These are phyloP conservation scores for Celastrina argiolus DNA, from an alignment of 2,888 invertebrate genomes.

Conservation along the genomic window DNA sequence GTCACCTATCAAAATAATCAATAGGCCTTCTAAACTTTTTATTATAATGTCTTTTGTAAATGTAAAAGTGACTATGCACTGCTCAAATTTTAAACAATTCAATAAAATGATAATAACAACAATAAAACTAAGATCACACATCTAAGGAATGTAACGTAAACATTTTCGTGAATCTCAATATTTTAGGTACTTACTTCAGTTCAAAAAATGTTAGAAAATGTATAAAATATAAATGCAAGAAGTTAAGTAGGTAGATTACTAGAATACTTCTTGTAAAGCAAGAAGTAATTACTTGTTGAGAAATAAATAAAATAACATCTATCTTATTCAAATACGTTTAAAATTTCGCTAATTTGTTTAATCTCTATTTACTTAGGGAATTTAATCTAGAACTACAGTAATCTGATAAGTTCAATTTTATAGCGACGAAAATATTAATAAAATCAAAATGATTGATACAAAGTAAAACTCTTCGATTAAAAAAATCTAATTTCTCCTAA, in stretches of 20 bases:
- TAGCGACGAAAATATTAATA: neutral
- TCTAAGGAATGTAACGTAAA: constrained; percentile 34
- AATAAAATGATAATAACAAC: neutral
- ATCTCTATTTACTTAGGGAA: neutral
- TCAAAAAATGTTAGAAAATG: neutral
- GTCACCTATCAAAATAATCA: neutral
- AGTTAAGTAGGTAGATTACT: neutral
- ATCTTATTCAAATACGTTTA: neutral
- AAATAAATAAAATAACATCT: neutral
- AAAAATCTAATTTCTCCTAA: neutral
- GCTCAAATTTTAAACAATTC: neutral
- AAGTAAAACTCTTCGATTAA: neutral
- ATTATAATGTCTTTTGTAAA: too few species aligned
- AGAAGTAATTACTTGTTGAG: too few species aligned
- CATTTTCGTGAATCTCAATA: neutral
- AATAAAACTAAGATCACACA: constrained; percentile 32
- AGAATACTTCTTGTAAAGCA: neutral
- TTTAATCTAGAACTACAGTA: neutral
- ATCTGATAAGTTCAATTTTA: neutral
- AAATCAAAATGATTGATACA: neutral
- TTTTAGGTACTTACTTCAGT: neutral
- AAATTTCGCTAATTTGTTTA: neutral
- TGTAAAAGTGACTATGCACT: too few species aligned
- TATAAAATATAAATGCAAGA: constrained; percentile 5
- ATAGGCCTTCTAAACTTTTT: neutral